Percentiles rank a stretch among this genome's conserved stretches.
Conservation (phyloP, 2,888 invertebrate genomes). For the Gandaritis pyraliata region DNA sequence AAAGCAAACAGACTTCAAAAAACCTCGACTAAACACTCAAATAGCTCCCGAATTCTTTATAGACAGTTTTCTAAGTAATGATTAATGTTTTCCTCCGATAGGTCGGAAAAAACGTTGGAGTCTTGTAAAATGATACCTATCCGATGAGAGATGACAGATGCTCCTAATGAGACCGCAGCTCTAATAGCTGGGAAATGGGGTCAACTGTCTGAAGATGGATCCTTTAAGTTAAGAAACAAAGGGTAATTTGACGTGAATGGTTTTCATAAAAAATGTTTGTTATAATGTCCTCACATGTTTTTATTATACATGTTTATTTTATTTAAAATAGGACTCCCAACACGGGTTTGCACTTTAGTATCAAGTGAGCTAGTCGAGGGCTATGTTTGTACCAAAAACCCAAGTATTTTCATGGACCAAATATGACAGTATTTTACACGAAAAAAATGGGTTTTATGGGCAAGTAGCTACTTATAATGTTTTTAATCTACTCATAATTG, state of each 20-base stretch:
- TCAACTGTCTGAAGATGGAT: slow-evolving; percentile 29
- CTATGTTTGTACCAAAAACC: no score
- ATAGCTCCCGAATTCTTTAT: slow-evolving; percentile 12
- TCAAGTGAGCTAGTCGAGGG: no score
- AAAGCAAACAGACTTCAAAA: not conserved
- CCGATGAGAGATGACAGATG: slow-evolving; percentile 42
- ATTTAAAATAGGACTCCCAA: no score
- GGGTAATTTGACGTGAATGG: slow-evolving; percentile 15
- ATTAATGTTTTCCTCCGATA: slow-evolving; percentile 28
- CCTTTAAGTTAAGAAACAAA: slow-evolving; percentile 34
- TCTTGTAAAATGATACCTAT: slow-evolving; percentile 29
- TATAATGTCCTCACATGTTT: no score
- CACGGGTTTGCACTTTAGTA: no score
- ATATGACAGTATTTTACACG: no score
- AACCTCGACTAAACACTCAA: slow-evolving; percentile 11
- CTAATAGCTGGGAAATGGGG: slow-evolving; percentile 40
- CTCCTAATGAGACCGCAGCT: slow-evolving; percentile 39
- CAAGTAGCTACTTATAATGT: no score
- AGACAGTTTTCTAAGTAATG: slow-evolving; percentile 22
- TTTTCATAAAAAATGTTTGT: slow-evolving; percentile 12
- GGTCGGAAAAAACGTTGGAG: slow-evolving; percentile 24
- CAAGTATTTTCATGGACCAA: no score
- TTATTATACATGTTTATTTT: no score
- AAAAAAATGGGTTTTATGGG: no score
- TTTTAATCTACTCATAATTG: no score